Evolutionary conservation across 2,888 invertebrate genomes (phyloP), one percentile per base, ranked within the genome.

Genomic region (Rhagonycha fulva): DNA sequence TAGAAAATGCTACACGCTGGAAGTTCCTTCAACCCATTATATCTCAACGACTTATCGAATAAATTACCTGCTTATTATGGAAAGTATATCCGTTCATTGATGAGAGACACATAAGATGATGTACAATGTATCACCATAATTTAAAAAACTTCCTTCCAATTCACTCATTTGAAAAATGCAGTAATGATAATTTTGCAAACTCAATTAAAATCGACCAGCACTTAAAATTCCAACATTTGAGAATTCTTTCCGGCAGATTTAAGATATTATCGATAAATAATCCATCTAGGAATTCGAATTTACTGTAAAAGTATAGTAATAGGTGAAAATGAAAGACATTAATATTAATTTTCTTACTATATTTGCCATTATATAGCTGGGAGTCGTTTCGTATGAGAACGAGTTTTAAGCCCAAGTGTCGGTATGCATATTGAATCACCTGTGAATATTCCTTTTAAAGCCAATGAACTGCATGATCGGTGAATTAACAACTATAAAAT

Each of bases 391-490:
- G 70, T 70, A 60, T 26, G 26, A 24, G 24, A 62, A 24, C 70
- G 47, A 69, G 47, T 47, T 61, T 60, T 19, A 14, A 23, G 62
- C 70, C 30, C 19, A 70, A 70, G 63, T 74, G 72, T 74, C 61
- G 79, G 79, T 78, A 80, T 80, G 81, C 79, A 81, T 81, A 80
- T 75, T 76, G 72, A 77, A 77, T 76, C 82, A 81, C 80, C 81
- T 81, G 81, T 80, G 68, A 66, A 72, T 76, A 81, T 82, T 81
- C 80, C 81, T 80, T 80, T 78, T 79, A 80, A 78, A 82, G 82
- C 78, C 82, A 82, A 82, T 82, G 82, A 82, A 82, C 82, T 82
- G 82, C 80, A 78, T 78, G 63, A 66, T 66, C 63, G 63, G 23
- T 66, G 63, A 24, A 66, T 66, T 24, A 66, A 66, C 63, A 26